Evolutionary conservation across 2,888 invertebrate species (phyloP).

Genomic region (Eumacrocentrus americanus): DNA sequence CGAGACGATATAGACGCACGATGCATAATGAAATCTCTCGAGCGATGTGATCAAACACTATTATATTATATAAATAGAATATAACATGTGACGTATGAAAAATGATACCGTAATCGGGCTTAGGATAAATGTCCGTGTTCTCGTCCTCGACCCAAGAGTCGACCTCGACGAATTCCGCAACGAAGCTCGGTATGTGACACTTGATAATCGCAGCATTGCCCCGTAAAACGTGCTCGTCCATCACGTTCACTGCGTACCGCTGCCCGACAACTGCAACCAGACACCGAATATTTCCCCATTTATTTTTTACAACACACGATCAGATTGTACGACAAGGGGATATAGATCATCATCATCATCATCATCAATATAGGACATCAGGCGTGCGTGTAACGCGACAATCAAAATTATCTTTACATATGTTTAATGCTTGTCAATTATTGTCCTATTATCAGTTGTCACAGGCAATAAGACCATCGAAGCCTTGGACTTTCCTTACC

Average conservation of each 20-base stretch:
- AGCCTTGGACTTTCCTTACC: slow-evolving; percentile 60
- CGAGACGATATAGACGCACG: slow-evolving; percentile 17
- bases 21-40: slow-evolving; percentile 16
- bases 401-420: neutral
- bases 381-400: neutral
- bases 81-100: slow-evolving; percentile 26
- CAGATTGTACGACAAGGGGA: neutral
- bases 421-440: neutral
- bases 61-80: neutral
- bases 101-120: slow-evolving; percentile 63
- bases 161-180: slow-evolving; percentile 86
- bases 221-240: slow-evolving; percentile 90
- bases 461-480: neutral
- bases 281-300: slow-evolving; percentile 47
- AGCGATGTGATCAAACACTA: neutral
- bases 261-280: slow-evolving; percentile 86
- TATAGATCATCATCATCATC: neutral
- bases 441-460: too few species aligned
- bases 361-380: neutral
- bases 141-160: slow-evolving; percentile 86
- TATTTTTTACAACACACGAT: slow-evolving; percentile 22
- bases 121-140: slow-evolving; percentile 68
- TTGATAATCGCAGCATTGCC: slow-evolving; percentile 91
- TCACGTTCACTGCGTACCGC: slow-evolving; percentile 86
- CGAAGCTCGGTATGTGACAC: slow-evolving; percentile 93